Conservation (phyloP, 2,113 vertebrate species). For the Cromileptes altivelis region DNA sequence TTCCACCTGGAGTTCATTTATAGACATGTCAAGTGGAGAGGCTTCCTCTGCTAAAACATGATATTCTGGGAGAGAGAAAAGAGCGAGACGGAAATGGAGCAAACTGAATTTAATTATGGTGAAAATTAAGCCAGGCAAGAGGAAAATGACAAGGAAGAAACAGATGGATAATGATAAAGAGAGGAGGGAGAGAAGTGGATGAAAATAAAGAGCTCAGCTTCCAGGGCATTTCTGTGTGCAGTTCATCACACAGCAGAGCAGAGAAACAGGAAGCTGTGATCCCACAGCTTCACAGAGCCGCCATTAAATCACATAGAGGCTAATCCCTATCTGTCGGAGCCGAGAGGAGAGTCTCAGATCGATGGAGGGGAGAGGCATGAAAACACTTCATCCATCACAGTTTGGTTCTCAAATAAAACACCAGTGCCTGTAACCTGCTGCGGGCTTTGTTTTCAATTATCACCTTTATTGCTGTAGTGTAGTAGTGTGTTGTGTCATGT, state of each 20-base stretch:
- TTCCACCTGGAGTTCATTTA: slow-evolving; percentile 63
- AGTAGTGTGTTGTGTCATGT: not conserved
- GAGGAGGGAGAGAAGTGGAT: not conserved
- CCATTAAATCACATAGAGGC: not conserved
- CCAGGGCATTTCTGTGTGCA: not conserved
- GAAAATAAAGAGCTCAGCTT: not conserved
- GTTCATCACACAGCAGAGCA: not conserved
- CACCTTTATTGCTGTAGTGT: slow-evolving; percentile 4
- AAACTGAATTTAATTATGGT: slow-evolving; percentile 18
- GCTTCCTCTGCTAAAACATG: slow-evolving; percentile 26
- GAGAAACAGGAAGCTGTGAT: slow-evolving; percentile 2
- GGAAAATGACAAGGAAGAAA: not conserved
- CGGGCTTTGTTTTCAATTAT: slow-evolving; percentile 3
- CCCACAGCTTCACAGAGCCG: not conserved
- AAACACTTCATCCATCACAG: not conserved
- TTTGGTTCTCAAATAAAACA: not conserved
- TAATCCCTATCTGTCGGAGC: not conserved
- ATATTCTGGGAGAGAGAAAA: not conserved
- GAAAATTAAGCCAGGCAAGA: slow-evolving; percentile 29
- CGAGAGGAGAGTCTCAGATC: not conserved
- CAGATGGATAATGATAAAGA: slow-evolving; percentile 35
- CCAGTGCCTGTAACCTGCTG: not conserved
- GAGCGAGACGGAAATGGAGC: slow-evolving; percentile 13
- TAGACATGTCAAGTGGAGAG: slow-evolving; percentile 21
- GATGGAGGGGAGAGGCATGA: not conserved